Percentiles rank a stretch among this genome's conserved stretches.
Evolutionary conservation across 2,888 invertebrate genomes (phyloP).

Genomic region (Perithous albicinctus): DNA sequence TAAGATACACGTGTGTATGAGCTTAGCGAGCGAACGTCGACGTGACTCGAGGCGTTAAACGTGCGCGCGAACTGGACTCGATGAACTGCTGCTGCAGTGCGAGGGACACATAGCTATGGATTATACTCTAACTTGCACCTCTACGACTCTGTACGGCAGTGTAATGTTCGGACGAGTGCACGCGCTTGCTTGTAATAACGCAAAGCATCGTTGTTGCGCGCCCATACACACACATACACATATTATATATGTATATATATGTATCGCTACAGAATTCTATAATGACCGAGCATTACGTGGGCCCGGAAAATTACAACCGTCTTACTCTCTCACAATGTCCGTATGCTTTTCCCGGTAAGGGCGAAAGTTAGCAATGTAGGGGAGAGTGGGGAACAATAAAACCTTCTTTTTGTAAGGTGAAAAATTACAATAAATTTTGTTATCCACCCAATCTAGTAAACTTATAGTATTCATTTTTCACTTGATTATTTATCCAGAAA

Average conservation of each 20-base stretch:
- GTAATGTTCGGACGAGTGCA: conserved; percentile 40
- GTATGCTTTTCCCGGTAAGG: conserved; percentile 59
- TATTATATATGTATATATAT: conserved; percentile 3
- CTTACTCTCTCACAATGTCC: conserved; percentile 49
- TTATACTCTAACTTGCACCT: conserved; percentile 21
- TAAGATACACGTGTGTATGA: conserved; percentile 15
- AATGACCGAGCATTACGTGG: conserved; percentile 66
- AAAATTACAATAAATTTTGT: no score
- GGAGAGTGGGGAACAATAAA: no score
- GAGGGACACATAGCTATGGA: conserved; percentile 43
- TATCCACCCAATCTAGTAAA: no score
- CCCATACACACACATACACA: conserved; percentile 15
- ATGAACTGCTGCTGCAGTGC: conserved; percentile 56
- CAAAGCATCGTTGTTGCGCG: conserved; percentile 47
- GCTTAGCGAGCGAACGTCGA: conserved; percentile 51
- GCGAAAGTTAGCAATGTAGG: conserved; percentile 34
- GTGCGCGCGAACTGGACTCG: conserved; percentile 60
- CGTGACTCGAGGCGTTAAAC: conserved; percentile 67
- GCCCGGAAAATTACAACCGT: conserved; percentile 67
- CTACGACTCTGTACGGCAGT: conserved; percentile 36
- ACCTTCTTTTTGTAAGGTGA: no score
- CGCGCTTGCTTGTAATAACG: conserved; percentile 53
- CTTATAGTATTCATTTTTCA: no score
- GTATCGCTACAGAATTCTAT: conserved; percentile 6
- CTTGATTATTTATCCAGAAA: no score